These are phyloP conservation scores for Scolanthus callimorphus DNA, from an alignment of 92 coral and sea anemone genomes.

Conservation along the genomic window DNA sequence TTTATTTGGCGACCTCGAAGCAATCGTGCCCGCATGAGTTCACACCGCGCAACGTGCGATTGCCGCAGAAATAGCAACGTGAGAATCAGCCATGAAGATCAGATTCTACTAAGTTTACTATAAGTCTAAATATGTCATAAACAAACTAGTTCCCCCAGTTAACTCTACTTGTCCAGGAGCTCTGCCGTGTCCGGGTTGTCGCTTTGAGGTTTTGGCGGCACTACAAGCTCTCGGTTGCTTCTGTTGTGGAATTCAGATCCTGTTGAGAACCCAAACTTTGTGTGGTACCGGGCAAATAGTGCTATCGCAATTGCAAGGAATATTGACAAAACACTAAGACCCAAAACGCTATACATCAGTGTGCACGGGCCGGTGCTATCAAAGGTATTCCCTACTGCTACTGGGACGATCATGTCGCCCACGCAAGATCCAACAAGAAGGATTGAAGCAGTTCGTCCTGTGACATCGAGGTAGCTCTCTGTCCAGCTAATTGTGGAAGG, in stretches of 20 bases:
- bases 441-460: constrained; percentile 81
- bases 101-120: background rate
- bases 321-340: constrained; percentile 14
- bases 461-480: constrained; percentile 64
- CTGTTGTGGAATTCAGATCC: constrained; percentile 29
- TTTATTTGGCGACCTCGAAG: too few species aligned
- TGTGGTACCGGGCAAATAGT: constrained; percentile 3
- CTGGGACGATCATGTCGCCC: constrained; percentile 88
- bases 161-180: too few species aligned
- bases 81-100: too few species aligned
- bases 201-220: background rate
- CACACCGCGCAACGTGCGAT: too few species aligned
- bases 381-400: constrained; percentile 70
- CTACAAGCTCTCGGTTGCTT: constrained; percentile 3
- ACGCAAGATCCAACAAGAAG: constrained; percentile 75
- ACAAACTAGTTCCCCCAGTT: too few species aligned
- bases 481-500: constrained; percentile 81
- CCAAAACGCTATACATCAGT: constrained; percentile 59
- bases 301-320: background rate
- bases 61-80: too few species aligned
- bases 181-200: too few species aligned
- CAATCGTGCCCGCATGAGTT: too few species aligned
- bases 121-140: background rate
- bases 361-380: constrained; percentile 64
- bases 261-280: background rate